Conservation (phyloP, 1,140 invertebrate genomes). For the Caenorhabditis remanei region DNA sequence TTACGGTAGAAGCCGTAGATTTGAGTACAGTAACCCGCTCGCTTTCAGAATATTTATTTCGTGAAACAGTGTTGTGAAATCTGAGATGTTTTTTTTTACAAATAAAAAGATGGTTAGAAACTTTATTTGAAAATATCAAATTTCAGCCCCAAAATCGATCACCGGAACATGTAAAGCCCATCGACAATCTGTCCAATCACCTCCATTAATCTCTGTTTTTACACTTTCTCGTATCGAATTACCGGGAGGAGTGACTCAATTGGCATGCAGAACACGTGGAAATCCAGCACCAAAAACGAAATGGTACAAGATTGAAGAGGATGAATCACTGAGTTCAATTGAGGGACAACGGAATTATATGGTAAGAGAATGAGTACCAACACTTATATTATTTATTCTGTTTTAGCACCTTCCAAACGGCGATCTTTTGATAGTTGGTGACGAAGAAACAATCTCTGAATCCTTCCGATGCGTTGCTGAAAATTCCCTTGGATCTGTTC, state of each 20-base stretch:
- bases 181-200: slow-evolving; percentile 7
- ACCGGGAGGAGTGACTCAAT: slow-evolving; percentile 40
- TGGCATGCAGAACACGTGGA: slow-evolving; percentile 47
- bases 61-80: too few species aligned
- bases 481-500: slow-evolving; percentile 27
- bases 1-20: too few species aligned
- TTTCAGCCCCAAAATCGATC: slow-evolving; percentile 38
- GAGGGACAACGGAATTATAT: slow-evolving; percentile 41
- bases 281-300: slow-evolving; percentile 33
- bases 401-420: slow-evolving; percentile 57
- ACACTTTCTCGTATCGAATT: slow-evolving; percentile 52
- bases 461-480: slow-evolving; percentile 59
- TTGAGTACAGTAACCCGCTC: too few species aligned
- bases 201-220: slow-evolving; percentile 20
- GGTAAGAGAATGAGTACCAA: background rate
- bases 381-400: background rate
- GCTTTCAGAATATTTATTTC: too few species aligned
- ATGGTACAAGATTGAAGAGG: slow-evolving; percentile 58
- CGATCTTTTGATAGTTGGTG: slow-evolving; percentile 47
- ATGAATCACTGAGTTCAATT: slow-evolving; percentile 45
- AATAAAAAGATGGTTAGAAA: background rate
- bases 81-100: too few species aligned
- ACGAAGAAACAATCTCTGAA: slow-evolving; percentile 54
- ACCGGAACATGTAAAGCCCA: slow-evolving; percentile 30
- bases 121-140: too few species aligned